Evolutionary conservation across 37 sponge, comb jelly and placozoan species (phyloP), one percentile per base, ranked within the genome.

Genomic region (Chondrosia reniformis): DNA sequence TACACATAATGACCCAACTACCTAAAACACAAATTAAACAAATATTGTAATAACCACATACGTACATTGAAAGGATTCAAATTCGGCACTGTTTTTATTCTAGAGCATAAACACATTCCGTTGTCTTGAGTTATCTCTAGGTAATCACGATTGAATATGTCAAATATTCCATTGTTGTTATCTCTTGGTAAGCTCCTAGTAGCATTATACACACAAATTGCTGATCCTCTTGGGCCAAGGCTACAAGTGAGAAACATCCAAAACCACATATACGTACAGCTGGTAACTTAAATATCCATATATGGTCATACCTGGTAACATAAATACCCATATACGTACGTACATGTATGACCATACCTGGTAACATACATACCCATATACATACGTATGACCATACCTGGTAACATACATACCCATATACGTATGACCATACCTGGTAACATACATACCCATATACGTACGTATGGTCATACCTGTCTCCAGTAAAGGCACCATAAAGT

Each of bases 401-500:
- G 6, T 7, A 7, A 13, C 61, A 59, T 30, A 59, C 9, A 59
- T 30, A 59, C 61, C n/a, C 61, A 59, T 30, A 13, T 5, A 13
- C n/a, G 22, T 30, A 59, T 30, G 28, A 25, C n/a, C 61, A 59
- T 30, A 59, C 8, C n/a, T 30, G 28, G 4, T 30, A 25, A 59
- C 61, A 59, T 30, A 59, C 61, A 59, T 5, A 59, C 61, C n/a
- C 61, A 59, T 13, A 59, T 30, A 59, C 61, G 28, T 5, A 59
- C 61, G 28, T 30, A 59, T 30, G 28, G n/a, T 4, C 72, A 39
- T 12, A 69, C 72, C 72, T 69, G 21, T 69, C 72, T 69, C 72
- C 72, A 69, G 72, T 69, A 40, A 69, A 69, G 42, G 72, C 72
- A 3, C 72, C 72, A 69, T 69, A 69, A 10, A 69, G 19, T 39